phyloP scores from a whole-genome alignment of 2,797 vertebrate genomes.

The Rhinatrema bivittatum region DNA sequence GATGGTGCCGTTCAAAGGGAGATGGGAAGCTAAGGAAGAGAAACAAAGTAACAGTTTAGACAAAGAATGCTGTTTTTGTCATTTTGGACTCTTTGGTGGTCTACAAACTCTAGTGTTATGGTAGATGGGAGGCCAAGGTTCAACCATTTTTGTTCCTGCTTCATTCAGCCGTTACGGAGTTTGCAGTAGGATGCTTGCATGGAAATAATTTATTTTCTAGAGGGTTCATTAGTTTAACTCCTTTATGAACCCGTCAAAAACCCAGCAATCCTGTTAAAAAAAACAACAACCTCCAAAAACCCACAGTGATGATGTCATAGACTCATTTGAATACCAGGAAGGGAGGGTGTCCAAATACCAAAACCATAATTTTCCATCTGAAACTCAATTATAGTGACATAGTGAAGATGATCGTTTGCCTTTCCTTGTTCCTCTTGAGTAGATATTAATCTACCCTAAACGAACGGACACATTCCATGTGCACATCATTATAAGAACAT shows the following conservation, averaged over 20 bases:
- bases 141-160: constrained; percentile 18
- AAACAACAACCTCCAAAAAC: no score
- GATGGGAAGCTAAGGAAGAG: constrained; percentile 45
- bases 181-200: constrained; percentile 7
- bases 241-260: constrained; percentile 15
- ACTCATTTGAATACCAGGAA: no score
- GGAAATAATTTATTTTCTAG: constrained; percentile 13
- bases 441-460: no score
- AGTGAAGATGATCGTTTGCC: no score
- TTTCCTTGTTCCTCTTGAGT: no score
- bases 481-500: no score
- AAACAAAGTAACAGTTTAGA: constrained; percentile 49
- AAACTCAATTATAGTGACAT: no score
- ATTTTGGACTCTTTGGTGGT: constrained; percentile 30
- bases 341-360: no score
- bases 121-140: constrained; percentile 15
- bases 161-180: constrained; percentile 24
- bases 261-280: no score
- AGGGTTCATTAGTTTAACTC: constrained; percentile 14
- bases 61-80: constrained; percentile 21
- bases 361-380: no score
- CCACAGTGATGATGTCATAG: no score
- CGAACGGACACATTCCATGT: no score
- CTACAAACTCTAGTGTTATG: constrained; percentile 9
- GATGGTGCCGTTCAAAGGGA: constrained; percentile 24